phyloP scores from a whole-genome alignment of 2,113 vertebrate species.

The Phylloscopus trochilus region DNA sequence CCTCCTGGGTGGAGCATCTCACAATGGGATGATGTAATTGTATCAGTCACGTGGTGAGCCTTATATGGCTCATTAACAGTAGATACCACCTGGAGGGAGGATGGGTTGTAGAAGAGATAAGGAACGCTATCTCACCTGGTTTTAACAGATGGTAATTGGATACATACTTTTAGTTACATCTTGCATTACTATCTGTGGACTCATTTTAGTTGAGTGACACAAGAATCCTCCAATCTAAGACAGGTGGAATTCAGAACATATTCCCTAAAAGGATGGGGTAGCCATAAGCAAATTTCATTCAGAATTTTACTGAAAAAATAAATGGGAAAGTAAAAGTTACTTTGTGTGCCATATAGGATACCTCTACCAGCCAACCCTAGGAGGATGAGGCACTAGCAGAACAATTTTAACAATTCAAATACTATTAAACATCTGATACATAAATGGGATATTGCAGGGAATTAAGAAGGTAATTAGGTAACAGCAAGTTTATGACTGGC shows the following conservation, averaged over 20 bases:
- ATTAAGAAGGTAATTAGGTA: neutral
- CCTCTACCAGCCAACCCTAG: neutral
- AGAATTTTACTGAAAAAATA: slow-evolving; percentile 24
- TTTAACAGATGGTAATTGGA: neutral
- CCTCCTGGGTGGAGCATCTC: neutral
- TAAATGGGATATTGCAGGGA: neutral
- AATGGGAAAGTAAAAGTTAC: neutral
- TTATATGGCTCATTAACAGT: neutral
- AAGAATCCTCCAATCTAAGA: neutral
- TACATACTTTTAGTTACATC: neutral
- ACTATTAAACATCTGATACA: neutral
- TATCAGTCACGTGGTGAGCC: neutral
- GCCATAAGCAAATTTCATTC: neutral
- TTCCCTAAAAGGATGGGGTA: neutral
- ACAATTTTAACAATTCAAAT: neutral
- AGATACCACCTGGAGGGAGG: neutral
- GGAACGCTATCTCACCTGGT: neutral
- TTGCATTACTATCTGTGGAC: neutral
- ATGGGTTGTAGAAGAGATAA: neutral
- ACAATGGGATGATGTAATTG: neutral
- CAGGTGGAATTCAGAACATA: neutral
- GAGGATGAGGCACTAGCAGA: neutral
- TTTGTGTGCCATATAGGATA: neutral
- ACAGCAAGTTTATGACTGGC: neutral
- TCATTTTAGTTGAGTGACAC: no score